These are phyloP conservation scores for Camptogramma bilineatum DNA, from an alignment of 2,888 invertebrate species.

Conservation along the genomic window DNA sequence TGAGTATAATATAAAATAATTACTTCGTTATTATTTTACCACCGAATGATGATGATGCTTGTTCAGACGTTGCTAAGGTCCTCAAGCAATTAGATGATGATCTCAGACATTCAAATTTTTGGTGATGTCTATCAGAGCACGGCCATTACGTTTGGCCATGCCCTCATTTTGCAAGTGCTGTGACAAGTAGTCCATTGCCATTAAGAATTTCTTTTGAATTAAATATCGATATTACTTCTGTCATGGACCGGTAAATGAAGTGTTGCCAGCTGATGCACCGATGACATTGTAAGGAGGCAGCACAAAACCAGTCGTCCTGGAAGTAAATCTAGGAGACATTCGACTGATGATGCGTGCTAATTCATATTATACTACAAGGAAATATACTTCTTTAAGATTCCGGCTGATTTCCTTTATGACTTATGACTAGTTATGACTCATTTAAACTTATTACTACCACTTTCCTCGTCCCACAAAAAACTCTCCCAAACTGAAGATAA, in stretches of 20 bases:
- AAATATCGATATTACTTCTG: neutral
- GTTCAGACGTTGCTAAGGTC: neutral
- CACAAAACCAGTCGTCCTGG: neutral
- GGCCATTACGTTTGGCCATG: neutral
- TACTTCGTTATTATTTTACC: neutral
- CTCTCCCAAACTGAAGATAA: slow-evolving; percentile 38
- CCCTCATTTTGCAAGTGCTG: neutral
- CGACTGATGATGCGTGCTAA: neutral
- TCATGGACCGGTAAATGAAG: neutral
- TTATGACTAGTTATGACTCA: neutral
- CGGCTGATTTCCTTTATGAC: too few species aligned
- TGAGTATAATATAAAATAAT: neutral
- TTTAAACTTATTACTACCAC: neutral
- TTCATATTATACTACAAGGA: neutral
- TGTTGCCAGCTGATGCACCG: neutral
- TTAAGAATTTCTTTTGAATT: neutral
- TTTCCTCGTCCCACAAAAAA: slow-evolving; percentile 2
- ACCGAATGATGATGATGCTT: neutral
- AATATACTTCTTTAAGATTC: neutral
- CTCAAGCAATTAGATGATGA: too few species aligned
- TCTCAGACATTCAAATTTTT: neutral
- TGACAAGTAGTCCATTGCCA: neutral
- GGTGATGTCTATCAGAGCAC: neutral
- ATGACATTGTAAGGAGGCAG: neutral
- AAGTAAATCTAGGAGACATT: neutral